Evolutionary conservation across 2,797 vertebrate genomes (phyloP).

Genomic region (Syngnathus rostellatus): DNA sequence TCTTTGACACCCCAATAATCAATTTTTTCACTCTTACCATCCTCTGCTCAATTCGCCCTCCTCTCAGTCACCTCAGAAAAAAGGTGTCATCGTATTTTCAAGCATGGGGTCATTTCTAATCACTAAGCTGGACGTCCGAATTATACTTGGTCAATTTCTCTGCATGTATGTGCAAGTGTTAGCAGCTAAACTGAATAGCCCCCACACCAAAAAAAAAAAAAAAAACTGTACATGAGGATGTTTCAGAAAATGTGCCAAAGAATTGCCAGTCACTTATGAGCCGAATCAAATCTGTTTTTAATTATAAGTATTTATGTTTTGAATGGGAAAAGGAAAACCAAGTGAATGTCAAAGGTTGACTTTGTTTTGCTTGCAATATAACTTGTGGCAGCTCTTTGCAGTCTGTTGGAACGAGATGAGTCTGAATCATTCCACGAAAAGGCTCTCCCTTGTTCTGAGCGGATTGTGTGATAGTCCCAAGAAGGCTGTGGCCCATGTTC

Average conservation of each 20-base stretch:
- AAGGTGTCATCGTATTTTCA: not conserved
- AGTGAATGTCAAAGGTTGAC: slow-evolving; percentile 40
- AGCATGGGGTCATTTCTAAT: not conserved
- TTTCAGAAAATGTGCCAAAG: no score
- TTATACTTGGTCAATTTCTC: no score
- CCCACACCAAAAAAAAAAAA: no score
- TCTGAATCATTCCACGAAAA: slow-evolving; percentile 54
- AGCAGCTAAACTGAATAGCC: no score
- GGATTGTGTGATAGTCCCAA: slow-evolving; percentile 9
- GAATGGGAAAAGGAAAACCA: slow-evolving; percentile 39
- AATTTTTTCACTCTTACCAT: no score
- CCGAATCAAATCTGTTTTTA: not conserved
- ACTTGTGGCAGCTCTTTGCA: slow-evolving; percentile 57
- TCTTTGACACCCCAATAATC: no score
- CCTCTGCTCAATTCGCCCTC: no score
- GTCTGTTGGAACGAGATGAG: slow-evolving; percentile 44
- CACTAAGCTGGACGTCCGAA: not conserved
- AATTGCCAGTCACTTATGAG: not conserved
- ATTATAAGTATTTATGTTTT: not conserved
- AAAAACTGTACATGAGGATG: no score
- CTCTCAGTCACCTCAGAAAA: not conserved
- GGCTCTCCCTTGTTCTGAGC: slow-evolving; percentile 31
- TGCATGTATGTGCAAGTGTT: no score
- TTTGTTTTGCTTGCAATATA: slow-evolving; percentile 33
- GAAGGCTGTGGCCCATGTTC: slow-evolving; percentile 23